Percentiles rank a stretch among this genome's conserved stretches.
phyloP scores from a whole-genome alignment of 64 coral and sea anemone species.

The Stylophora pistillata region DNA sequence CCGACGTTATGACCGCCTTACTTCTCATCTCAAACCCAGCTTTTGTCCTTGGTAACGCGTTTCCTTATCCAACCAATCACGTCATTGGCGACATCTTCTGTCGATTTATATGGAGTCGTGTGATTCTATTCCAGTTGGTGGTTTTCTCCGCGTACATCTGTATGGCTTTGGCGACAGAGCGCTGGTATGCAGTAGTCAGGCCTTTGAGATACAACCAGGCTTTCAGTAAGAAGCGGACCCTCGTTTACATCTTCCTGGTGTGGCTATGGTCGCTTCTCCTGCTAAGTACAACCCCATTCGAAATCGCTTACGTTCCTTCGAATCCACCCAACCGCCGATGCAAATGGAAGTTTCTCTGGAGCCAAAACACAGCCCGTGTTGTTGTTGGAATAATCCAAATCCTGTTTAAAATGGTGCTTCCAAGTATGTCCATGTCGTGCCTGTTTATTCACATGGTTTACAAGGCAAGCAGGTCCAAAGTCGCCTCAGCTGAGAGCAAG shows the following conservation, averaged over 20 bases:
- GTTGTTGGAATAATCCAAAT: background rate
- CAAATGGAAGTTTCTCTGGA: background rate
- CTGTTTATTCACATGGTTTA: constrained; percentile 2
- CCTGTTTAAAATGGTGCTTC: constrained; percentile 3
- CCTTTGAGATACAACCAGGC: background rate
- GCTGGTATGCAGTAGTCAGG: background rate
- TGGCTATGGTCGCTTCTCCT: constrained; percentile 7
- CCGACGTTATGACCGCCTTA: background rate
- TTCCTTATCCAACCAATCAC: constrained; percentile 12
- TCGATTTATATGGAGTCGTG: constrained; percentile 1
- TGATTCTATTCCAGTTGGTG: constrained; percentile 10
- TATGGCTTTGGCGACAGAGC: background rate
- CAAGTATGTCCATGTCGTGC: background rate
- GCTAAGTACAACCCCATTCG: background rate
- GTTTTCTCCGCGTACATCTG: background rate
- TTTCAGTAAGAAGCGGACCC: background rate
- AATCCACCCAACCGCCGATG: background rate
- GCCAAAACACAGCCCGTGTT: background rate
- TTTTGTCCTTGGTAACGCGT: background rate
- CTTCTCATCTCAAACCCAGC: background rate
- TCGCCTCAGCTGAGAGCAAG: background rate
- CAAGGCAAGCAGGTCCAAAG: background rate
- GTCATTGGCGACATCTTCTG: background rate
- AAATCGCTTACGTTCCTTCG: background rate
- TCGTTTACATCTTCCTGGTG: background rate